Percentiles rank a stretch among this genome's conserved stretches.
Conservation (phyloP, 35 echinoderm and acorn worm species). For the Apostichopus californicus region DNA sequence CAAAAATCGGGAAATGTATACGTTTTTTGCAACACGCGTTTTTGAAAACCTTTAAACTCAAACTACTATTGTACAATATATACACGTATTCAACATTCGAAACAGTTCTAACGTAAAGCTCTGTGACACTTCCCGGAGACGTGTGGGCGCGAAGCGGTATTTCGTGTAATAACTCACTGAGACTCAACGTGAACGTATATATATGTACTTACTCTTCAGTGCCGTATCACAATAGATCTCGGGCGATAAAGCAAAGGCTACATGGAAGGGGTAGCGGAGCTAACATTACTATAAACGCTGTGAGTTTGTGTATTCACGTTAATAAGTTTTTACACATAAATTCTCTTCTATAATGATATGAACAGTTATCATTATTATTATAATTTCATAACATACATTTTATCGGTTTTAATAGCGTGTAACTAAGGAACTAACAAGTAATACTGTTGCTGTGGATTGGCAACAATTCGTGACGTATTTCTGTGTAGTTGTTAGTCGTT, state of each 20-base stretch:
- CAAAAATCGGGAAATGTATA: conserved; percentile 8
- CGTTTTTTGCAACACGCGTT: conserved; percentile 31
- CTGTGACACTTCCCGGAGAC: background rate
- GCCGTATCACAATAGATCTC: conserved; percentile 36
- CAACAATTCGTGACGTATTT: too few species aligned
- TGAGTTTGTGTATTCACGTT: background rate
- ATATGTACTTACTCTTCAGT: conserved; percentile 23
- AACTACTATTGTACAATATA: conserved; percentile 7
- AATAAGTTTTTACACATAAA: background rate
- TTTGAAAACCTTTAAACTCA: background rate
- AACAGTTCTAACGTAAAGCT: conserved; percentile 6
- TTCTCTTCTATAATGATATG: background rate
- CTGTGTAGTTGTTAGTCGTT: too few species aligned
- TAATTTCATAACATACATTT: background rate
- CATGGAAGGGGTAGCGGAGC: conserved; percentile 3
- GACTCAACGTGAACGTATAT: background rate
- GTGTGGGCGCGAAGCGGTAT: conserved; percentile 35
- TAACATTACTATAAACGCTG: background rate
- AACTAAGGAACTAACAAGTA: background rate
- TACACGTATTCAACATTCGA: background rate
- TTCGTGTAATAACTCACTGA: conserved; percentile 2
- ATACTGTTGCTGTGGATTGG: background rate
- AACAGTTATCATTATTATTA: background rate
- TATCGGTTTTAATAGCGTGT: too few species aligned
- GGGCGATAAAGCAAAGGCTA: conserved; percentile 38